A percentile compares a stretch with the other conserved stretches of the same genome.
Conservation (phyloP, 2,888 invertebrate species). For the Orchesella flavescens region DNA sequence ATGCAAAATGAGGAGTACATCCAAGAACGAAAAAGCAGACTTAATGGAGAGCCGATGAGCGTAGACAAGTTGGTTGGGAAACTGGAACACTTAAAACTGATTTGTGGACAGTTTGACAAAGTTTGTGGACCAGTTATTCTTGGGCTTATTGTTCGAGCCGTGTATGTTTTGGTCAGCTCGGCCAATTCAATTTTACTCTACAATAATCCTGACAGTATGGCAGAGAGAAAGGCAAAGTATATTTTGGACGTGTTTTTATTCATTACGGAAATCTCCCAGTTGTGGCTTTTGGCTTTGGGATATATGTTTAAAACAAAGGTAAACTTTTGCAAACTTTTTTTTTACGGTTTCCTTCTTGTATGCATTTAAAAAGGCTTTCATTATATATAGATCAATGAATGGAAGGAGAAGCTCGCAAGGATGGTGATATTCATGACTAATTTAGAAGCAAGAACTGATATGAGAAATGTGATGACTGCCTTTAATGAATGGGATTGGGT, state of each 20-base stretch:
- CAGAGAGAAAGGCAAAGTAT: slow-evolving; percentile 36
- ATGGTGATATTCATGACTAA: slow-evolving; percentile 62
- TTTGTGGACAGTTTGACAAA: slow-evolving; percentile 63
- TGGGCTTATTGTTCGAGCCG: slow-evolving; percentile 62
- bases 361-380: background rate
- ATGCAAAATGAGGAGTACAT: background rate
- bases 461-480: slow-evolving; percentile 59
- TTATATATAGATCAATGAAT: slow-evolving; percentile 41
- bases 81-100: slow-evolving; percentile 63
- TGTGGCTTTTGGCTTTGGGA: slow-evolving; percentile 63
- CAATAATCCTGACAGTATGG: slow-evolving; percentile 6
- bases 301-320: slow-evolving; percentile 56
- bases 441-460: slow-evolving; percentile 55
- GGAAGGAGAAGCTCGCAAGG: slow-evolving; percentile 58
- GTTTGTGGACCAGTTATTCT: slow-evolving; percentile 63
- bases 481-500: slow-evolving; percentile 60
- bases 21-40: background rate
- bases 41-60: background rate
- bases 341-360: too few relatives aligned
- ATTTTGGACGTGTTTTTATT: slow-evolving; percentile 57
- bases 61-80: slow-evolving; percentile 36
- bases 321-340: background rate
- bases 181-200: slow-evolving; percentile 64
- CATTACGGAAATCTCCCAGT: slow-evolving; percentile 56
- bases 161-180: slow-evolving; percentile 63